phyloP scores from a whole-genome alignment of 2,888 invertebrate species.

The Sinodicranocentrus sp. region DNA sequence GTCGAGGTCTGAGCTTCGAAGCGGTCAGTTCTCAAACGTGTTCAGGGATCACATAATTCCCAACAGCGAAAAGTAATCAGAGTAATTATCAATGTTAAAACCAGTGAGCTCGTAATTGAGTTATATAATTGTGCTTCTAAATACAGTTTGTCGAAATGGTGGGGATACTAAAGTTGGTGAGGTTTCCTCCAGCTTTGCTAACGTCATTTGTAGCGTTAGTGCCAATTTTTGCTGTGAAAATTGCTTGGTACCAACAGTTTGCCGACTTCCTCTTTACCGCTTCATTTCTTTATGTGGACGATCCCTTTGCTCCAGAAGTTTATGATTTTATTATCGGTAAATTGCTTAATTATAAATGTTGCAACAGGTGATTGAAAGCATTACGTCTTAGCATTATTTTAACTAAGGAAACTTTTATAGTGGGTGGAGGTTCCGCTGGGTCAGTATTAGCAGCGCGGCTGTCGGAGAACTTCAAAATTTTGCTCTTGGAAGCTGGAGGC shows the following conservation, averaged over 20 bases:
- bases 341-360: neutral
- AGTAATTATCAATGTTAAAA: neutral
- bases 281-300: slow-evolving; percentile 11
- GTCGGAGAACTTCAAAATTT: slow-evolving; percentile 22
- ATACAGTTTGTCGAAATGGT: slow-evolving; percentile 21
- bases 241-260: slow-evolving; percentile 53
- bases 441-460: slow-evolving; percentile 31
- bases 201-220: neutral
- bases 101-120: neutral
- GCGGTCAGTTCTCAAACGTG: neutral
- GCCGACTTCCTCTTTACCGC: slow-evolving; percentile 31
- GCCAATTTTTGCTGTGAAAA: slow-evolving; percentile 28
- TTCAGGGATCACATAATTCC: neutral
- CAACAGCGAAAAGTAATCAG: neutral
- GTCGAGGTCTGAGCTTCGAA: neutral
- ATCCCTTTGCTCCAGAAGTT: slow-evolving; percentile 11
- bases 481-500: slow-evolving; percentile 63
- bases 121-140: neutral
- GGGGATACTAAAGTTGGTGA: neutral
- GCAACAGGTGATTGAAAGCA: neutral
- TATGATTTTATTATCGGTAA: slow-evolving; percentile 56
- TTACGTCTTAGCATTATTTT: neutral
- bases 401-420: too few relatives aligned
- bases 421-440: slow-evolving; percentile 47
- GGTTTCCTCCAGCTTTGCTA: neutral